Evolutionary conservation across 1,140 invertebrate genomes (phyloP), one percentile per base, ranked within the genome.

Genomic region (Apis cerana): DNA sequence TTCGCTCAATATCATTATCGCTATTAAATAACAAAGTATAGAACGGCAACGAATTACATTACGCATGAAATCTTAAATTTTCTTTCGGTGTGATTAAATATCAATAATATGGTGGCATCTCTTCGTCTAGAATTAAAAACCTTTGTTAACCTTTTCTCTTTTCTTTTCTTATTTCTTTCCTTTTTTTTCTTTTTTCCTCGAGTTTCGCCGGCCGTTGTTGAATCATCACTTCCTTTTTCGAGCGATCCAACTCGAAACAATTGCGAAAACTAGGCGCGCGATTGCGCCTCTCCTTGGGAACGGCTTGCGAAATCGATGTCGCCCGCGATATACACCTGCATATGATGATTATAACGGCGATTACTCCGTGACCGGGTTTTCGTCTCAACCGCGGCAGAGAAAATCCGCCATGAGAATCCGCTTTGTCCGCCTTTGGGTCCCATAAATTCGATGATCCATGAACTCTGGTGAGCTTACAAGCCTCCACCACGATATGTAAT

Each of bases 291-390:
- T 84, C 86, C 89, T 88, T 93, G 92, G 90, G 91, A 92, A 92
- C 88, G 83, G n/a, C 86, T 93, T 93, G 89, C 91, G 91, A 93
- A 93, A 92, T 90, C 90, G 91, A 92, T 91, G 91, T 91, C 91
- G 89, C 90, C 87, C 91, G 91, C 88, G 88, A 79, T 86, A 89
- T 90, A 90, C 72, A 72, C 77, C 69, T 74, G 77, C 71, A 62
- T 59, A 84, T 78, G 82, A 78, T 91, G 88, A 91, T 92, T 90
- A 89, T 88, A 70, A 61, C 61, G 80, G 71, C 81, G 86, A 88
- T 90, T 90, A 81, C 84, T 80, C 33, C 83, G 82, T 71, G 84
- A 80, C 76, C 84, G 85, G 85, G 84, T 89, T 89, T 90, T 87
- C 83, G 84, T 89, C 86, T 75, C 78, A 88, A 48, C 23, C 43